Conservation (phyloP, 2,797 vertebrate species). For the Clarias pachynema region DNA sequence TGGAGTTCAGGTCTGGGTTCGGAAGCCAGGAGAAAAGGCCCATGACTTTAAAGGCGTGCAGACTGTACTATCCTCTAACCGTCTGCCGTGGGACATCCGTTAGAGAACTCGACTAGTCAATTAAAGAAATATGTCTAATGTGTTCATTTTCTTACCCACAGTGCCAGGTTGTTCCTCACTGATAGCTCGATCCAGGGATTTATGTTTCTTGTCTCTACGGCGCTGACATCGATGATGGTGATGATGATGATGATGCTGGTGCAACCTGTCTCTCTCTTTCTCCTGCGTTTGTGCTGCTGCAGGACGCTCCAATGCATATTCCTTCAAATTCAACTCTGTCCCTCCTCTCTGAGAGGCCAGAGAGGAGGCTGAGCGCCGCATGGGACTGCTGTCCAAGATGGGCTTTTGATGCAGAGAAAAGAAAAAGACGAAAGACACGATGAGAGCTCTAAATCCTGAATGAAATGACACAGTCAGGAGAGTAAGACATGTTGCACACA, state of each 20-base stretch:
- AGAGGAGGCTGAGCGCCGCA: constrained; percentile 91
- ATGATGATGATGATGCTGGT: constrained; percentile 72
- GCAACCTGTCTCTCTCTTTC: constrained; percentile 66
- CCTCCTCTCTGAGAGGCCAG: constrained; percentile 79
- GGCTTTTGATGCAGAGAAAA: constrained; percentile 72
- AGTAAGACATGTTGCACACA: constrained; percentile 49
- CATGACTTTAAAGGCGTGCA: no score
- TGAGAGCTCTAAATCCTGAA: not conserved
- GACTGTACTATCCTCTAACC: no score
- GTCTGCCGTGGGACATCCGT: no score
- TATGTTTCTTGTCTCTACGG: constrained; percentile 84
- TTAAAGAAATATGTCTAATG: not conserved
- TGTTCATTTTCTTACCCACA: constrained; percentile 70
- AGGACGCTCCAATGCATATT: constrained; percentile 79
- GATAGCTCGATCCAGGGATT: constrained; percentile 81
- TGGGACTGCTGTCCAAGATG: constrained; percentile 87
- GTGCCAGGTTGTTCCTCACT: constrained; percentile 76
- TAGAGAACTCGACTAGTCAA: not conserved
- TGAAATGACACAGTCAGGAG: constrained; percentile 42
- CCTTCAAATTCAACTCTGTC: constrained; percentile 77
- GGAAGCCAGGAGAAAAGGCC: no score
- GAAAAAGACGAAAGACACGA: constrained; percentile 1
- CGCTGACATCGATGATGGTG: constrained; percentile 86
- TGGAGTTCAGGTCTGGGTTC: no score
- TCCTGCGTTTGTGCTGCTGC: constrained; percentile 47